Evolutionary conservation across 2,797 vertebrate species (phyloP).

Genomic region (Monodelphis domestica): DNA sequence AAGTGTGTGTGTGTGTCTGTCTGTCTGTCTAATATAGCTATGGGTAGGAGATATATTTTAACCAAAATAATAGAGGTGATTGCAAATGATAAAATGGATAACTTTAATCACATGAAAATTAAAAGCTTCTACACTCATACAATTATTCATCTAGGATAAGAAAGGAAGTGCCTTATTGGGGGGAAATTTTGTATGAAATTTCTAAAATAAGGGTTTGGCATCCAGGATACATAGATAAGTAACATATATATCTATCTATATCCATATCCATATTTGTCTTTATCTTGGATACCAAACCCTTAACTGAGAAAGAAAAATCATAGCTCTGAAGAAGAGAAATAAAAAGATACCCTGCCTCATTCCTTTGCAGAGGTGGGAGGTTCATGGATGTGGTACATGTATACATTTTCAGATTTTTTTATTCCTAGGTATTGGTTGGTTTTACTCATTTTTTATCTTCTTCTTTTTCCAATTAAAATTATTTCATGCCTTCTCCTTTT

Average conservation of each 20-base stretch:
- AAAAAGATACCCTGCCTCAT: neutral
- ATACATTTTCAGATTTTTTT: neutral
- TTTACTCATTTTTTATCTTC: neutral
- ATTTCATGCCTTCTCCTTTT: too few relatives aligned
- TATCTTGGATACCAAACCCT: neutral
- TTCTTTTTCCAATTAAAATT: neutral
- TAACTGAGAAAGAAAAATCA: neutral
- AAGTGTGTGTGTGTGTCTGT: too few relatives aligned
- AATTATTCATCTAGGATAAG: neutral
- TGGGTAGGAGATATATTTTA: neutral
- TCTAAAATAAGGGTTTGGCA: neutral
- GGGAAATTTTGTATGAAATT: neutral
- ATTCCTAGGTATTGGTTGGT: neutral
- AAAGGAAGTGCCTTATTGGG: neutral
- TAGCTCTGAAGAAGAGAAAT: neutral
- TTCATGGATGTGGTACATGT: neutral
- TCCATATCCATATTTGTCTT: too few relatives aligned
- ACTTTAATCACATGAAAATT: neutral
- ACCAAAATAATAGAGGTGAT: neutral
- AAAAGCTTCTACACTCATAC: neutral
- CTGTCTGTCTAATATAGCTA: neutral
- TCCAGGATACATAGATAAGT: neutral
- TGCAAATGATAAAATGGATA: neutral
- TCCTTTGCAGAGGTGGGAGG: neutral
- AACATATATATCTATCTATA: neutral